Evolutionary conservation across 2,113 vertebrate species (phyloP).

Genomic region (Genyomyrus donnyi): DNA sequence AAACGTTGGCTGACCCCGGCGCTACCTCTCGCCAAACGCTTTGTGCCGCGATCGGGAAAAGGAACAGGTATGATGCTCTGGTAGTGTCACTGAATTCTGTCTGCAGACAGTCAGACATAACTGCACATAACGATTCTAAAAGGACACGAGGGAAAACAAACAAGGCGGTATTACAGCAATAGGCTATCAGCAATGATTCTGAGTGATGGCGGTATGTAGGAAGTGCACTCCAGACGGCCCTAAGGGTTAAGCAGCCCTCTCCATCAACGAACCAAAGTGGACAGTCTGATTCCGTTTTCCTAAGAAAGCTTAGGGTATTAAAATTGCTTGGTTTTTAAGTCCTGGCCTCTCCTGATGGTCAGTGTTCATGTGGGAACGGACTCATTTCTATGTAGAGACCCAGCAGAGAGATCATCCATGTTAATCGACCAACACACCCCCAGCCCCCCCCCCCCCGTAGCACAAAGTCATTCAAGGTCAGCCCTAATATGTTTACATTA

Average conservation of each 20-base stretch:
- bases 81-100: background rate
- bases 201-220: background rate
- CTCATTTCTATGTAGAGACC: background rate
- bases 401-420: background rate
- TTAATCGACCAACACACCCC: background rate
- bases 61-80: background rate
- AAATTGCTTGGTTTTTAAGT: background rate
- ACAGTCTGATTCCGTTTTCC: background rate
- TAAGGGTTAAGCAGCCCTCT: background rate
- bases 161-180: background rate
- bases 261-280: background rate
- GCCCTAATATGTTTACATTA: background rate
- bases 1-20: background rate
- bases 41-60: background rate
- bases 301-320: background rate
- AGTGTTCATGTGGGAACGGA: background rate
- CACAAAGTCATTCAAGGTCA: background rate
- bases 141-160: background rate
- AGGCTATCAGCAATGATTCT: background rate
- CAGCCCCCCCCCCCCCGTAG: background rate
- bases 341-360: background rate
- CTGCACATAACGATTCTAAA: background rate
- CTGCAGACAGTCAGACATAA: background rate
- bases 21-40: background rate
- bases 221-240: background rate